Base-by-base conservation (phyloP, 2,888 invertebrate species). In the Protula sp. region DNA sequence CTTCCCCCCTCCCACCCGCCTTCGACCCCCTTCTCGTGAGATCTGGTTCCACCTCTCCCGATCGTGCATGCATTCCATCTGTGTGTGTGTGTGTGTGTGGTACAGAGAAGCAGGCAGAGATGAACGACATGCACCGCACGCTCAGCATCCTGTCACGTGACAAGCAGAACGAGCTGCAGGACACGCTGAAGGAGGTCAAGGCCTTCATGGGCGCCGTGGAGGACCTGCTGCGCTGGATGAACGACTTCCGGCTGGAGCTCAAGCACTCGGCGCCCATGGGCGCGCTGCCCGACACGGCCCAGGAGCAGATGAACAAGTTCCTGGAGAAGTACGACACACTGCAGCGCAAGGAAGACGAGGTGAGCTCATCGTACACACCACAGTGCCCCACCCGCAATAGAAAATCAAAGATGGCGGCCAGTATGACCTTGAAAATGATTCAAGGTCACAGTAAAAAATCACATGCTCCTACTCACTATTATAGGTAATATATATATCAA, bases 141-240 rank as follows among this genome's bases (percentile, higher is more conserved):
- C 73, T 75, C 2, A 73, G 76, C 54, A 73, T 76, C 50, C 47
- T 67, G 38, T 63, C 65, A n/a, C 29, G 72, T 47, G 79, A 79
- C 63, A 76, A 76, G 55, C 76, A 77, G 56, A 77, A 78, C 53
- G 73, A 77, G 59, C 67, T 80, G 14, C 78, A 79, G 55, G 75
- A 77, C 57, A 73, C 73, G 51, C 69, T 80, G 28, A 73, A 77
- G 71, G 74, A 78, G 73, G 74, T 79, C 45, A 81, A 80, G 67
- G 75, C 72, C 47, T 79, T 73, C 65, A 70, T 77, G 28, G 79
- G 78, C 5, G 77, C 77, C 29, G 71, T 80, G 3, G 79, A 79
- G 60, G 78, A 78, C 55, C 66, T 73, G 58, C 64, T 78, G 45
- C 71, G 73, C n/a, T 76, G 75, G 74, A 65, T 78, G 19, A 71